Evolutionary conservation across 2,797 vertebrate genomes (phyloP).

Genomic region (Liparis tanakae): DNA sequence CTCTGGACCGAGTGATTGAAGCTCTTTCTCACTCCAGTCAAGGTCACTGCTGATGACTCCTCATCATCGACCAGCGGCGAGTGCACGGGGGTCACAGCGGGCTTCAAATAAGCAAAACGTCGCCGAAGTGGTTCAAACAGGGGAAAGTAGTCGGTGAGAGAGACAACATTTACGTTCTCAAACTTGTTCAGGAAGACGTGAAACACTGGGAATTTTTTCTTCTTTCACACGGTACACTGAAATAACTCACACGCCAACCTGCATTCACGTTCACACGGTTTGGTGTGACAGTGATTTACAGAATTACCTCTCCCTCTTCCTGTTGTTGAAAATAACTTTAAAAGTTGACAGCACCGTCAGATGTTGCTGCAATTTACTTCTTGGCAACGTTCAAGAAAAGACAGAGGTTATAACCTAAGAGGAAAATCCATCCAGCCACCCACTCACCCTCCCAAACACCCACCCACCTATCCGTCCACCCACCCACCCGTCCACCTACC

Average conservation of each 20-base stretch:
- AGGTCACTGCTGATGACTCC: not conserved
- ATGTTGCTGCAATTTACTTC: not conserved
- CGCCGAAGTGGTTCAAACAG: not conserved
- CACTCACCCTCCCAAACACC: too few species aligned
- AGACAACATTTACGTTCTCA: not conserved
- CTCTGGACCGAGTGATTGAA: not conserved
- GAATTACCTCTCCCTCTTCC: not conserved
- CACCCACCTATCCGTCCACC: too few species aligned
- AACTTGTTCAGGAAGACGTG: not conserved
- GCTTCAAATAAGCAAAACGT: not conserved
- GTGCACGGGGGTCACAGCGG: not conserved
- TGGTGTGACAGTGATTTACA: slow-evolving; percentile 6
- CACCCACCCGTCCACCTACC: too few species aligned
- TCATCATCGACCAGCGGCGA: not conserved
- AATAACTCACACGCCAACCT: slow-evolving; percentile 5
- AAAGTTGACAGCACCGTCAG: not conserved
- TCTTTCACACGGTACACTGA: not conserved
- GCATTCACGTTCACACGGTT: not conserved
- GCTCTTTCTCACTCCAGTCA: slow-evolving; percentile 6
- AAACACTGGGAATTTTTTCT: not conserved
- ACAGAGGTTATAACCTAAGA: not conserved
- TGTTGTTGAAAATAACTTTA: not conserved
- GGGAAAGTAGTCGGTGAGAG: not conserved
- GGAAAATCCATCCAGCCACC: not conserved
- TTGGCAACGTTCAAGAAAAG: not conserved